Evolutionary conservation across 23 tunicate species (phyloP).

Genomic region (Halocynthia roretzi): DNA sequence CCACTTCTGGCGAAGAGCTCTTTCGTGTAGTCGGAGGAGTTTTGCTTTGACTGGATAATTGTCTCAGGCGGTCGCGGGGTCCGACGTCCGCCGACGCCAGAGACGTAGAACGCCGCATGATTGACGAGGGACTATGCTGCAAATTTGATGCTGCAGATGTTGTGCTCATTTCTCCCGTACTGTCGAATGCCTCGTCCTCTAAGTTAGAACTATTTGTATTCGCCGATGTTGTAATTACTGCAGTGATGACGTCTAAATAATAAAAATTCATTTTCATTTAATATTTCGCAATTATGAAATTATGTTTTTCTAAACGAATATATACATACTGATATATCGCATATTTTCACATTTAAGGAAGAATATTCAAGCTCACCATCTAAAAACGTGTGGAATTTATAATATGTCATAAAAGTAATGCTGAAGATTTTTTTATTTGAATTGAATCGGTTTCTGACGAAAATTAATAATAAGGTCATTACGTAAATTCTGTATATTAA

Average conservation of each 20-base stretch:
- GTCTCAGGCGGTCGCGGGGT: background rate
- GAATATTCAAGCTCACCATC: too few relatives aligned
- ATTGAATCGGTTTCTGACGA: too few relatives aligned
- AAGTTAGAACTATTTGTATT: background rate
- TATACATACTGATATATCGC: too few relatives aligned
- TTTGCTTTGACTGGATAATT: conserved; percentile 5
- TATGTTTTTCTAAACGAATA: too few relatives aligned
- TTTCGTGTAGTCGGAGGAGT: conserved; percentile 54
- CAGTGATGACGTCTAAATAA: conserved; percentile 9
- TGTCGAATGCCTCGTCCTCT: conserved; percentile 67
- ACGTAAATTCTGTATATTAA: too few relatives aligned
- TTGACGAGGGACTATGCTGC: background rate
- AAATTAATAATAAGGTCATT: too few relatives aligned
- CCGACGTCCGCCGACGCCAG: conserved; percentile 49
- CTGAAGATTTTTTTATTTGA: too few relatives aligned
- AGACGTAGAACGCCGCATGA: conserved; percentile 44
- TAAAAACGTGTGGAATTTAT: too few relatives aligned
- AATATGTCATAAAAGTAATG: too few relatives aligned
- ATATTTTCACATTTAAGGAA: too few relatives aligned
- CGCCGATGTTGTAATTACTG: background rate
- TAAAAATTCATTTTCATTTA: too few relatives aligned
- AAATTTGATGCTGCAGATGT: background rate
- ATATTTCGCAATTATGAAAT: too few relatives aligned
- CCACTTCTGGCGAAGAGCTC: conserved; percentile 6
- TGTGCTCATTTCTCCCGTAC: background rate